Base-by-base conservation (phyloP, 2,797 vertebrate species). In the Rhincodon typus region DNA sequence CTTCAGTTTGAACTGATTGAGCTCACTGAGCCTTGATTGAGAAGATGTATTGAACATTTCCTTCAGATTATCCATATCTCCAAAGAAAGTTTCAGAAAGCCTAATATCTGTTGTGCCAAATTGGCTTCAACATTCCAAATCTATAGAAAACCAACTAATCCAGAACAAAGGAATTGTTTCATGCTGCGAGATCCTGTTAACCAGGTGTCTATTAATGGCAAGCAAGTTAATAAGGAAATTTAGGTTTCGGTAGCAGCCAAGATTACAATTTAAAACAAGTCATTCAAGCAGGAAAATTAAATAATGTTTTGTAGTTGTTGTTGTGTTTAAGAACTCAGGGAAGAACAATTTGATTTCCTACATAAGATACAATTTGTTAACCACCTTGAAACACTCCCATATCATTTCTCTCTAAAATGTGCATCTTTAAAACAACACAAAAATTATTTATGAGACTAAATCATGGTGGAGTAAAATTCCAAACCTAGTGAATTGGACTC, bases 141-240 rank as follows among this genome's bases (percentile, higher is more conserved):
- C 27, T 90, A 57, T 13, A 90, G 87, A 57, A 57, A 90, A 90
- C 62, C 34, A 90, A 90, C 53, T 90, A 90, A 62, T 90, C 87
- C 53, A 30, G 62, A 62, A 90, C 13, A 30, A 62, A 90, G 46
- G 7, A 30, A 87, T 90, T 27, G 27, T 30, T 57, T 90, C 7
- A 53, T 66, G 57, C 62, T 90, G 30, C 1, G 1, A 66, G 53
- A 66, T 91, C 57, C 57, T 34, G 66, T 66, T 91, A 62, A 66
- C 53, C 57, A 91, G 34, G 30, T 66, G 88, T 15, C 30, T 67
- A 94, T 94, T 94, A 70, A 94, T 72, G 38, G 93, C 10, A 46
- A 23, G 57, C 13, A n/a, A 62, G 34, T 93, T 93, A 67, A 93
- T 25, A 67, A 69, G 34, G 5, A 94, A 50, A 70, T 50, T 94